Percentiles rank a stretch among this genome's conserved stretches.
Evolutionary conservation across 2,888 invertebrate species (phyloP).

Genomic region (Diarsia mendica): DNA sequence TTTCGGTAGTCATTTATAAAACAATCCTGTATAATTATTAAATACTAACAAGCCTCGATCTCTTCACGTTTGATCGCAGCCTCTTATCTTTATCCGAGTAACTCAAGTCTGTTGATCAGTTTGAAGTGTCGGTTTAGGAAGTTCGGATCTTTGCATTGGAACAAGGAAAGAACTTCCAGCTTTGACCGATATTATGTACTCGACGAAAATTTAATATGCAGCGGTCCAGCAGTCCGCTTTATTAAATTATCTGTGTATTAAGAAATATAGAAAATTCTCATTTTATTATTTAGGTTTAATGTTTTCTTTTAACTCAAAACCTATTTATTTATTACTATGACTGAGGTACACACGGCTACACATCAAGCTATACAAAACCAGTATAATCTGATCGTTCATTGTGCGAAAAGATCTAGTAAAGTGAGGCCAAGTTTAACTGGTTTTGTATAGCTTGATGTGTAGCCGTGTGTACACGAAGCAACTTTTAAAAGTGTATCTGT

Average conservation of each 20-base stretch:
- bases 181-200: slow-evolving; percentile 24
- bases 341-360: too few relatives aligned
- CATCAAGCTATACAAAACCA: too few relatives aligned
- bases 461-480: too few relatives aligned
- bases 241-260: not conserved
- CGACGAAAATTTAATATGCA: not conserved
- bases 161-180: slow-evolving; percentile 9
- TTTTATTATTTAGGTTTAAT: not conserved
- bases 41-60: not conserved
- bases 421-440: too few relatives aligned
- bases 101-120: slow-evolving; percentile 37
- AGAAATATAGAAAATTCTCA: not conserved
- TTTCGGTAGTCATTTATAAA: slow-evolving; percentile 9
- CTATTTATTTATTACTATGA: not conserved
- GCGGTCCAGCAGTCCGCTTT: not conserved
- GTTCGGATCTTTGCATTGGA: slow-evolving; percentile 13
- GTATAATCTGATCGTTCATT: too few relatives aligned
- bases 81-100: slow-evolving; percentile 20
- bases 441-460: too few relatives aligned
- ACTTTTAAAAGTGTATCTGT: too few relatives aligned
- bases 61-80: slow-evolving; percentile 24
- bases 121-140: slow-evolving; percentile 32
- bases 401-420: too few relatives aligned
- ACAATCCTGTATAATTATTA: not conserved
- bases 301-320: not conserved